Base-by-base conservation (phyloP, 2,888 invertebrate species). In the Lagria hirta region DNA sequence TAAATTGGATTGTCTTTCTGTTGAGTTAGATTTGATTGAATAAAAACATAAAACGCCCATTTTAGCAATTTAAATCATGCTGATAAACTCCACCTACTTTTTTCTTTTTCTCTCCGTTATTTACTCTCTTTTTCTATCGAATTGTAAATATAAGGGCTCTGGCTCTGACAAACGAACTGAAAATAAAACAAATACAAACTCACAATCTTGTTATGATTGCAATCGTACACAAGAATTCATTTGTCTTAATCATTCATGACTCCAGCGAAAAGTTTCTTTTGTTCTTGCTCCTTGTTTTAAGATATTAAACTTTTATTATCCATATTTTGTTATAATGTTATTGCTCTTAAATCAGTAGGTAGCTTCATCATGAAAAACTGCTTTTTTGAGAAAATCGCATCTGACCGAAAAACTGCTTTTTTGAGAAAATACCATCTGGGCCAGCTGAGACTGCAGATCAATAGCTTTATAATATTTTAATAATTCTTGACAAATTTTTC, bases 61-160 rank as follows among this genome's bases (percentile, higher is more conserved):
- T 70, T 69, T 68, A 68, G 70, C 68, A 69, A 70, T 70, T 69
- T 69, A 68, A 70, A 70, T 70, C 68, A 70, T 66, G 63, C 58
- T 59, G 61, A 66, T 64, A 60, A 58, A 60, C 63, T 57, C 58
- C 56, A 55, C 63, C 61, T 44, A 43, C 40, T 40, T 41, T 33
- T 38, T 44, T 50, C 42, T 40, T 41, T 33, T 38, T 44, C 51
- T 43, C 33, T 53, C 51, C 46, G 52, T 51, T 45, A 40, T 45
- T 45, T 26, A 30, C 30, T 46, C 36, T 49, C 48, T 49, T 41
- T 36, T 32, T 30, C 29, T 46, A 47, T 43, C 29, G 47, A 43
- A 46, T 27, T n/a, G 42, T 38, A 43, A 51, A 49, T 36, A 46
- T 40, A 21, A 33, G 21, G 29, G 20, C 41, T 42, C 41, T 47